phyloP scores from a whole-genome alignment of 2,113 vertebrate species.

The Rissa tridactyla region DNA sequence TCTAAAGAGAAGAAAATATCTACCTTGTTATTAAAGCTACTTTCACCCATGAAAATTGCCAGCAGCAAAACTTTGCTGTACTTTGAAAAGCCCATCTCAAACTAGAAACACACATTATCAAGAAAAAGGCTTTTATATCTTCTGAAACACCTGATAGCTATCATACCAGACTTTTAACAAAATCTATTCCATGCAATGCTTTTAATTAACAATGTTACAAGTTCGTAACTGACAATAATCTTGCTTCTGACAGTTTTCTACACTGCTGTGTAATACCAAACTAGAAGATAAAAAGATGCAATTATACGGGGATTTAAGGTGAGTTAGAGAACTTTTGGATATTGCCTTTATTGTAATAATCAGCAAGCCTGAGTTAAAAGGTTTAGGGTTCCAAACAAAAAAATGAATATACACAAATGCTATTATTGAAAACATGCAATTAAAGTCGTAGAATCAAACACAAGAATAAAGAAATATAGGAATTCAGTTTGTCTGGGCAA shows the following conservation, averaged over 20 bases:
- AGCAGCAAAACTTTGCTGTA: not conserved
- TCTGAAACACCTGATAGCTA: not conserved
- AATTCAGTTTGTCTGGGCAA: not conserved
- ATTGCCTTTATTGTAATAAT: not conserved
- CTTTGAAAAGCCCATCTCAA: not conserved
- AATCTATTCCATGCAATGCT: not conserved
- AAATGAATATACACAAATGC: not conserved
- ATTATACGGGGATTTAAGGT: not conserved
- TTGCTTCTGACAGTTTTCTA: not conserved
- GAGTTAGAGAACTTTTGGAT: not conserved
- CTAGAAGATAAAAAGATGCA: not conserved
- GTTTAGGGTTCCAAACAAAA: not conserved
- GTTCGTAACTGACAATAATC: not conserved
- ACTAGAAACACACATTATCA: not conserved
- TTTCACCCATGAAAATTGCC: not conserved
- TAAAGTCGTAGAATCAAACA: not conserved
- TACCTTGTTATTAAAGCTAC: not conserved
- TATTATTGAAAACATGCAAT: not conserved
- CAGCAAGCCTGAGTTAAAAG: not conserved
- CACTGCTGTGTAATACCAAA: not conserved
- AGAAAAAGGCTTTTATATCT: not conserved
- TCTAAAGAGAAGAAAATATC: not conserved
- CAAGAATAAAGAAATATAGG: not conserved
- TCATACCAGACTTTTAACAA: not conserved
- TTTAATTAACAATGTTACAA: conserved; percentile 16